phyloP scores from a whole-genome alignment of 2,888 invertebrate genomes.

The Acronicta leporina region DNA sequence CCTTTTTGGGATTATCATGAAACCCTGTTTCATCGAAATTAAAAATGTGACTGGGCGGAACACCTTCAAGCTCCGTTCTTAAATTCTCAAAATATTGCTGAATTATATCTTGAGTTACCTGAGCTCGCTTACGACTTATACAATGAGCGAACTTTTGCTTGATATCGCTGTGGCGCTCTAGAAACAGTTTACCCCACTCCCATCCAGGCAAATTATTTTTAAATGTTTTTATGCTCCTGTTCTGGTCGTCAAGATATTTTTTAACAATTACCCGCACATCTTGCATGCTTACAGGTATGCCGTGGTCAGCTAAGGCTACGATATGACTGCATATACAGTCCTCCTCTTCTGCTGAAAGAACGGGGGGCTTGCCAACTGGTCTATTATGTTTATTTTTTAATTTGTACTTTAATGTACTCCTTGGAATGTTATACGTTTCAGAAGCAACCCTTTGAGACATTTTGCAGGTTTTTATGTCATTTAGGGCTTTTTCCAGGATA shows the following conservation, averaged over 20 bases:
- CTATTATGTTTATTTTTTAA: slow-evolving; percentile 11
- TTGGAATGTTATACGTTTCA: slow-evolving; percentile 14
- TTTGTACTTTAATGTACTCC: slow-evolving; percentile 19
- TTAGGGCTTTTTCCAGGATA: slow-evolving; percentile 9
- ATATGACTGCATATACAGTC: slow-evolving; percentile 10
- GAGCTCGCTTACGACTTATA: slow-evolving; percentile 18
- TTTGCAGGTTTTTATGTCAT: slow-evolving; percentile 13
- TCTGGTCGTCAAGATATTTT: slow-evolving; percentile 8
- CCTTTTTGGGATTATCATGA: slow-evolving; percentile 19
- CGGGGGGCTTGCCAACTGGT: slow-evolving; percentile 11
- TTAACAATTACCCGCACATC: slow-evolving; percentile 9
- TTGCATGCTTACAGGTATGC: slow-evolving; percentile 11
- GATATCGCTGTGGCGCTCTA: slow-evolving; percentile 21
- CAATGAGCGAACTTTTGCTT: slow-evolving; percentile 23
- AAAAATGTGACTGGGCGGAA: slow-evolving; percentile 21
- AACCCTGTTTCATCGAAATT: slow-evolving; percentile 29
- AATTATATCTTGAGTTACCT: slow-evolving; percentile 17
- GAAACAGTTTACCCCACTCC: slow-evolving; percentile 31
- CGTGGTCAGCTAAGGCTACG: slow-evolving; percentile 10
- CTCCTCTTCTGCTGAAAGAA: slow-evolving; percentile 11
- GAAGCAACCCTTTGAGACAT: slow-evolving; percentile 8
- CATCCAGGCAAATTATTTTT: slow-evolving; percentile 31
- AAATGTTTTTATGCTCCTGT: slow-evolving; percentile 17
- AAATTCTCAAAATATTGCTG: slow-evolving; percentile 19
- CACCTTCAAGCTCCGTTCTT: slow-evolving; percentile 13